Evolutionary conservation across 2,888 invertebrate genomes (phyloP).

Genomic region (Nomada fucata): DNA sequence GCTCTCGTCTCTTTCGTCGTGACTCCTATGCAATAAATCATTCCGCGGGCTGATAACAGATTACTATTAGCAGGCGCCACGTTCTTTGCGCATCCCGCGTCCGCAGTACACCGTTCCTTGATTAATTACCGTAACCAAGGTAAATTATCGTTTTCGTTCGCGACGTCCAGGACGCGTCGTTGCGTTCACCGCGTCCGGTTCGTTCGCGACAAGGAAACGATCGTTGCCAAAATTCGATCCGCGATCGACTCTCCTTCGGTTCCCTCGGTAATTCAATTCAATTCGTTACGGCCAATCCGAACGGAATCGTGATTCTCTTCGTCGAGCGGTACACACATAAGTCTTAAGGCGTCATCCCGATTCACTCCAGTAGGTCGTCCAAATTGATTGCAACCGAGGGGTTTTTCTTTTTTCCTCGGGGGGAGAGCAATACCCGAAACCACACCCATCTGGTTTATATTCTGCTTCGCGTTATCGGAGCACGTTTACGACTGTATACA

Average conservation of each 20-base stretch:
- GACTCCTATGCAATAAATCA: neutral
- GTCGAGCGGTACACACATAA: neutral
- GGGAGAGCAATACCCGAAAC: neutral
- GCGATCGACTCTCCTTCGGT: neutral
- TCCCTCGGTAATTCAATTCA: neutral
- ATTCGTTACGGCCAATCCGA: neutral
- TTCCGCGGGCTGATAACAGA: constrained; percentile 31
- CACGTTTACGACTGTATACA: neutral
- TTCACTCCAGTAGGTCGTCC: neutral
- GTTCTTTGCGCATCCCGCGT: constrained; percentile 37
- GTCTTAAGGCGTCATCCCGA: neutral
- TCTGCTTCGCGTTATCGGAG: no score
- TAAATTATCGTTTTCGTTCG: constrained; percentile 5
- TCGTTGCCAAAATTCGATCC: neutral
- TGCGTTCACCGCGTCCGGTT: neutral
- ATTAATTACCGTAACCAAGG: constrained; percentile 38
- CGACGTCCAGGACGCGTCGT: neutral
- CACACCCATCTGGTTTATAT: neutral
- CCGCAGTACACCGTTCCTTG: constrained; percentile 39
- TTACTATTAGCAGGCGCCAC: constrained; percentile 33
- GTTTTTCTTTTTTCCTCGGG: neutral
- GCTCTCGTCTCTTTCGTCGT: neutral
- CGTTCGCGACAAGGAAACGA: neutral
- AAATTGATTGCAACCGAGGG: neutral
- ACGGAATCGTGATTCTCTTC: neutral